phyloP scores from a whole-genome alignment of 2,888 invertebrate genomes.

The Euproctis similis region DNA sequence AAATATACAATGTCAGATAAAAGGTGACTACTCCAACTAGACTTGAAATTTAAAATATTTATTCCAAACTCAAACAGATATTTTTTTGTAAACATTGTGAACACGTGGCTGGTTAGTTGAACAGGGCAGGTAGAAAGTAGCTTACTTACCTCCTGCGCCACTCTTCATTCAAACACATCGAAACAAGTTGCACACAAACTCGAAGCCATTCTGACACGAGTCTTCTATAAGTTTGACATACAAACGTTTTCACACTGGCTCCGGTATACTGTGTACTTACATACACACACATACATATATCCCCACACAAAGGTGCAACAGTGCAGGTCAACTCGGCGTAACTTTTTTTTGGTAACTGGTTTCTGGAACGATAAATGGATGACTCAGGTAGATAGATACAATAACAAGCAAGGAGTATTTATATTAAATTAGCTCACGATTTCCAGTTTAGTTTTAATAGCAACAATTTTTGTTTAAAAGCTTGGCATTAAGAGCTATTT shows the following conservation, averaged over 20 bases:
- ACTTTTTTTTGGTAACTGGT: constrained; percentile 57
- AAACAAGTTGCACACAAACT: constrained; percentile 62
- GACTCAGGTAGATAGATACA: constrained; percentile 62
- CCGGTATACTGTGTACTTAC: constrained; percentile 10
- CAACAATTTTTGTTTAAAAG: too few species aligned
- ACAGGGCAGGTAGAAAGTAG: constrained; percentile 69
- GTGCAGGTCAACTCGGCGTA: constrained; percentile 58
- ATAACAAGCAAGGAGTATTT: constrained; percentile 14
- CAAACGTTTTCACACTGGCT: constrained; percentile 34
- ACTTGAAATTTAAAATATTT: too few species aligned
- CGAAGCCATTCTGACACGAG: constrained; percentile 20
- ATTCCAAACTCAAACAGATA: too few species aligned
- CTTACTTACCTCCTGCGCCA: constrained; percentile 67
- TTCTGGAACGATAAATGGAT: constrained; percentile 59
- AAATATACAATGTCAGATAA: too few species aligned
- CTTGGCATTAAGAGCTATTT: too few species aligned
- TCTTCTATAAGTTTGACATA: too few species aligned
- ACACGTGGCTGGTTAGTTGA: constrained; percentile 42
- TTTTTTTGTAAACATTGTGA: constrained; percentile 40
- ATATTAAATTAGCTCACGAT: constrained; percentile 9
- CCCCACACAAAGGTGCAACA: constrained; percentile 41
- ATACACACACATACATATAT: too few species aligned
- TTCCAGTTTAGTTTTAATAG: too few species aligned
- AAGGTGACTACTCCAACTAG: too few species aligned
- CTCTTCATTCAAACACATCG: constrained; percentile 67